Base-by-base conservation (phyloP, 2,888 invertebrate species). In the Podotricha telesiphe region DNA sequence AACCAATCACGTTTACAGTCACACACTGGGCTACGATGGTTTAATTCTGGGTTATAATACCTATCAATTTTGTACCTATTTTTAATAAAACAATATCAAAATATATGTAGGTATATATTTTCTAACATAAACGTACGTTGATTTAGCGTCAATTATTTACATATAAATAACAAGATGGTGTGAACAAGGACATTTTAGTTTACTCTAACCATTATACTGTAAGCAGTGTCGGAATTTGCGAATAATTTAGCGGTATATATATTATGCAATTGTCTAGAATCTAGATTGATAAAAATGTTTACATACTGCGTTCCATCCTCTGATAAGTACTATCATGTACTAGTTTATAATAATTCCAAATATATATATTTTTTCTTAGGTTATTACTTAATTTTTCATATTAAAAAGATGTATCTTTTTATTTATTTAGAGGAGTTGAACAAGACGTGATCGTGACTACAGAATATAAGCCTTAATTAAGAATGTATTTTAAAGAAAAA, bases 221-320 rank as follows among this genome's bases (percentile, higher is more conserved):
- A 48, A 37, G 22, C 42, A 65, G 34, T 71, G 67, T 73, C 71
- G 73, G 71, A 77, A 74, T 78, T 81, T 70, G 78, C 77, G 72
- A 78, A 78, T 74, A 73, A 80, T 75, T 79, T 74, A 75, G 73
- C 74, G 64, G 63, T 65, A 72, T n/a, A n/a, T n/a, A n/a, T 67
- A 74, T 84, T 87, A 86, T 87, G 88, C 84, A 87, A 88, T 81
- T 75, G 77, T 78, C 76, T 78, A 75, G 79, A 76, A 77, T 78
- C 76, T 78, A 75, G 79, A 76, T 79, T 83, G 89, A 90, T 91
- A 90, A 82, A 77, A 68, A 22, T 83, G 87, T 85, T 88, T 83
- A 80, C 77, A 70, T 62, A 79, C 75, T 86, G 84, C 89, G 87
- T 91, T 82, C 90, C 85, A 65, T 37, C 56, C 48, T 48, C 15